Evolutionary conservation across 2,888 invertebrate species (phyloP).

Genomic region (Congeria kusceri): DNA sequence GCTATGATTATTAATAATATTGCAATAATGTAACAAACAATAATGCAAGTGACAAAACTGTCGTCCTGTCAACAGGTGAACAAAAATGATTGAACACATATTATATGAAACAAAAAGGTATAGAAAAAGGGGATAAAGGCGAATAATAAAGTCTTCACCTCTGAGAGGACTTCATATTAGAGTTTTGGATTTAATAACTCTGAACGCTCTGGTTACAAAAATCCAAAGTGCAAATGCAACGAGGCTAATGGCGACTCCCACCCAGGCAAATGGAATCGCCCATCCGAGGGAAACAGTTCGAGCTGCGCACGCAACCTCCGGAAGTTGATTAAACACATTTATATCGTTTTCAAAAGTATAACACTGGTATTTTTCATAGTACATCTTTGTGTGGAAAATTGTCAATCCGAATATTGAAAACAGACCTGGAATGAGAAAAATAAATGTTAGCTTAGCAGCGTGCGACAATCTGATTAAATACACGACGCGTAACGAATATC

Average conservation of each 20-base stretch:
- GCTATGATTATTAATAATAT: too few relatives aligned
- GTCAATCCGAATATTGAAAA: constrained; percentile 96
- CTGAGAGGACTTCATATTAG: constrained; percentile 67
- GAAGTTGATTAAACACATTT: constrained; percentile 85
- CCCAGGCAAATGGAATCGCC: constrained; percentile 90
- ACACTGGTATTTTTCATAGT: constrained; percentile 77
- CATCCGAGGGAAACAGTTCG: constrained; percentile 80
- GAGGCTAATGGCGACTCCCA: constrained; percentile 91
- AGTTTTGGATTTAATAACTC: constrained; percentile 86
- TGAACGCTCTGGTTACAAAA: constrained; percentile 94
- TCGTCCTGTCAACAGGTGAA: too few relatives aligned
- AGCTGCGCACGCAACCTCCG: constrained; percentile 86
- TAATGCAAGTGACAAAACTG: too few relatives aligned
- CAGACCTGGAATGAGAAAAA: constrained; percentile 88
- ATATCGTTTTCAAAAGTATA: constrained; percentile 65
- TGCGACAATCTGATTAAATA: too few relatives aligned
- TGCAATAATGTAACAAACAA: too few relatives aligned
- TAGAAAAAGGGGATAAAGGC: too few relatives aligned
- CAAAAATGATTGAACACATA: too few relatives aligned
- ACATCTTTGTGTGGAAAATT: constrained; percentile 95
- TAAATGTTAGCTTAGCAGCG: constrained; percentile 32
- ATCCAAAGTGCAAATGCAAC: constrained; percentile 95
- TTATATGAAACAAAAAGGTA: too few relatives aligned
- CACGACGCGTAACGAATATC: too few relatives aligned
- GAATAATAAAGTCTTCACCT: too few relatives aligned